Percentiles rank a stretch among this genome's conserved stretches.
phyloP scores from a whole-genome alignment of 2,797 vertebrate genomes.

The Momotus momota region DNA sequence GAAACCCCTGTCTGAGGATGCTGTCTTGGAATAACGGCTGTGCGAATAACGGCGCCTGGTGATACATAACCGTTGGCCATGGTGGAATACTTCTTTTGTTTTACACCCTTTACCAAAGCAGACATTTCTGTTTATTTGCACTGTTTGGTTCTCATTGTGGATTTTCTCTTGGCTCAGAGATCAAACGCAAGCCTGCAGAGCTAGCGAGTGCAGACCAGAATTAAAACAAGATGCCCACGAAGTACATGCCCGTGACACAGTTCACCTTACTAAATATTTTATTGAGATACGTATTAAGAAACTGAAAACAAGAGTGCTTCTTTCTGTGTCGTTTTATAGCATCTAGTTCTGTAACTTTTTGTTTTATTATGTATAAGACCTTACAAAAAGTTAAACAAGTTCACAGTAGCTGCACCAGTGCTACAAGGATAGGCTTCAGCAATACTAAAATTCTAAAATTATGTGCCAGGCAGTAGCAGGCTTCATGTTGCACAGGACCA shows the following conservation, averaged over 20 bases:
- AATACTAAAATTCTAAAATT: background rate
- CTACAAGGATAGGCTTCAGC: background rate
- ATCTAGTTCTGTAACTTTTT: background rate
- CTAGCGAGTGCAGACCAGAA: slow-evolving; percentile 18
- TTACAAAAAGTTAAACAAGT: background rate
- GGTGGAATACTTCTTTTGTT: background rate
- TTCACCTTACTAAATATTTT: slow-evolving; percentile 61
- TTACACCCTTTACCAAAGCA: slow-evolving; percentile 2
- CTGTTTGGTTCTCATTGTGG: slow-evolving; percentile 50
- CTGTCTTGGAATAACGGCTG: rapidly evolving
- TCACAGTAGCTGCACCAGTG: background rate
- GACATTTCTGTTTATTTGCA: slow-evolving; percentile 54
- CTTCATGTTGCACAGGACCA: background rate
- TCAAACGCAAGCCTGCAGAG: slow-evolving; percentile 52
- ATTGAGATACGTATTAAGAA: background rate
- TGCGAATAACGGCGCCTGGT: background rate
- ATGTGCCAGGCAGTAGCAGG: background rate
- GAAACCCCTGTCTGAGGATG: background rate
- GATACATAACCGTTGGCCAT: background rate
- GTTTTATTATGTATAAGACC: background rate
- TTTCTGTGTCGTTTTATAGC: background rate
- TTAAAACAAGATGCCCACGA: slow-evolving; percentile 46
- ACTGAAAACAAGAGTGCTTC: background rate
- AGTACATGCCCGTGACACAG: background rate
- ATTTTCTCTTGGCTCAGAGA: slow-evolving; percentile 61